Evolutionary conservation across 2,888 invertebrate genomes (phyloP).

Genomic region (Neelides folsomi): DNA sequence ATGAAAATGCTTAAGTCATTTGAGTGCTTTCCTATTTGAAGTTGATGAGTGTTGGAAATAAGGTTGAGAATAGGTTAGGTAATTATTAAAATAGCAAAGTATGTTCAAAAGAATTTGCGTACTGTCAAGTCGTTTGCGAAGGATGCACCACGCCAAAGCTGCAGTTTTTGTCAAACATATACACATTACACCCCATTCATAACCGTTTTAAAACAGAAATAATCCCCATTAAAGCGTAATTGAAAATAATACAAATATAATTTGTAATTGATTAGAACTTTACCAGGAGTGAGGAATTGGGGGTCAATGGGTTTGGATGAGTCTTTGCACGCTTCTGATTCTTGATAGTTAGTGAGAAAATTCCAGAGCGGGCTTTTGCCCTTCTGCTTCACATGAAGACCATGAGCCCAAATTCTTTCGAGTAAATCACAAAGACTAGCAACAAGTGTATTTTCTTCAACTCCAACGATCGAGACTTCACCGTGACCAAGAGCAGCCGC

Average conservation of each 20-base stretch:
- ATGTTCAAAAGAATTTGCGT: slow-evolving; percentile 42
- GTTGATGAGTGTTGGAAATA: slow-evolving; percentile 1
- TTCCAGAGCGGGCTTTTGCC: slow-evolving; percentile 97
- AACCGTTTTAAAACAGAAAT: not conserved
- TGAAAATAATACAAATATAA: not conserved
- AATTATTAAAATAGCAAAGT: slow-evolving; percentile 2
- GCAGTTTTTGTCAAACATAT: slow-evolving; percentile 37
- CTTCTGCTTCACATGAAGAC: slow-evolving; percentile 74
- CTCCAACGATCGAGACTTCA: slow-evolving; percentile 54
- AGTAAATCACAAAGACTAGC: slow-evolving; percentile 94
- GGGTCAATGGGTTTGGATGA: slow-evolving; percentile 46
- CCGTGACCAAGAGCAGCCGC: slow-evolving; percentile 85
- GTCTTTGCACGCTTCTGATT: slow-evolving; percentile 56
- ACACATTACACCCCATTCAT: not conserved
- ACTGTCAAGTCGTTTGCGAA: slow-evolving; percentile 83
- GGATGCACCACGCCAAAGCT: slow-evolving; percentile 87
- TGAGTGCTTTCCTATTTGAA: too few species aligned
- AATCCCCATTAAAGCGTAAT: not conserved
- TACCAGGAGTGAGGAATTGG: slow-evolving; percentile 51
- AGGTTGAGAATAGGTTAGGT: not conserved
- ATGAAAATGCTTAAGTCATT: too few species aligned
- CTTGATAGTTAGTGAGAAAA: slow-evolving; percentile 79
- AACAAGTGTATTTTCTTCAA: slow-evolving; percentile 95
- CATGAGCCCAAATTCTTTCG: slow-evolving; percentile 96
- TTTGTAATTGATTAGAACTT: slow-evolving; percentile 10